phyloP scores from a whole-genome alignment of 1,140 invertebrate species.

The Platyura marginata region DNA sequence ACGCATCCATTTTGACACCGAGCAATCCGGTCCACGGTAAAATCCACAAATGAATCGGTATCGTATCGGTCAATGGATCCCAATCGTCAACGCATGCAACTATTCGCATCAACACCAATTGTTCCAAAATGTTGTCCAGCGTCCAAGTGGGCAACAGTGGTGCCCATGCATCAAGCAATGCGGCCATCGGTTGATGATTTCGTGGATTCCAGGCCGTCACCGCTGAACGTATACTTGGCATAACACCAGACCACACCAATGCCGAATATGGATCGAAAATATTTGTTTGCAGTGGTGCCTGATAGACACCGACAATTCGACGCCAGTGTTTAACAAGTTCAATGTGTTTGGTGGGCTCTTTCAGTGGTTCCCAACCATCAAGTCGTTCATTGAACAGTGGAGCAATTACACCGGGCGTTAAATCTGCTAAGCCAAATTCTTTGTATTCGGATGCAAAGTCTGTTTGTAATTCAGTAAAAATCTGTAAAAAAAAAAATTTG shows the following conservation, averaged over 20 bases:
- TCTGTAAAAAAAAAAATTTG: conserved; percentile 17
- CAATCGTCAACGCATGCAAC: conserved; percentile 68
- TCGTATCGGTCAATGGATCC: conserved; percentile 85
- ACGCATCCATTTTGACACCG: conserved; percentile 43
- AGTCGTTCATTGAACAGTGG: conserved; percentile 49
- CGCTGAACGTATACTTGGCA: conserved; percentile 40
- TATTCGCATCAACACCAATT: conserved; percentile 63
- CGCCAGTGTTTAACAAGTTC: conserved; percentile 30
- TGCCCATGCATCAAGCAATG: conserved; percentile 65
- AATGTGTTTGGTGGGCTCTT: conserved; percentile 36
- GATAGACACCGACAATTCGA: conserved; percentile 33
- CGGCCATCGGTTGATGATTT: conserved; percentile 52
- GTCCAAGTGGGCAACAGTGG: conserved; percentile 68
- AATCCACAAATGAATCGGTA: conserved; percentile 92
- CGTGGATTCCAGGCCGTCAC: conserved; percentile 48
- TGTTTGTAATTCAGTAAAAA: conserved; percentile 56
- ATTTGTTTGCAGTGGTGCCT: conserved; percentile 24
- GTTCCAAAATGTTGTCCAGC: conserved; percentile 60
- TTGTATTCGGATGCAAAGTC: conserved; percentile 28
- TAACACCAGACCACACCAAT: conserved; percentile 78
- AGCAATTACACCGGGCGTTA: conserved; percentile 43
- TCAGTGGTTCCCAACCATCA: conserved; percentile 53
- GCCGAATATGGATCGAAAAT: conserved; percentile 58
- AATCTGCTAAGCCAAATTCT: conserved; percentile 39
- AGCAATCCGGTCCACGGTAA: conserved; percentile 61